A percentile compares a stretch with the other conserved stretches of the same genome.
Conservation (phyloP, 2,797 vertebrate species). For the Linurgus olivaceus region DNA sequence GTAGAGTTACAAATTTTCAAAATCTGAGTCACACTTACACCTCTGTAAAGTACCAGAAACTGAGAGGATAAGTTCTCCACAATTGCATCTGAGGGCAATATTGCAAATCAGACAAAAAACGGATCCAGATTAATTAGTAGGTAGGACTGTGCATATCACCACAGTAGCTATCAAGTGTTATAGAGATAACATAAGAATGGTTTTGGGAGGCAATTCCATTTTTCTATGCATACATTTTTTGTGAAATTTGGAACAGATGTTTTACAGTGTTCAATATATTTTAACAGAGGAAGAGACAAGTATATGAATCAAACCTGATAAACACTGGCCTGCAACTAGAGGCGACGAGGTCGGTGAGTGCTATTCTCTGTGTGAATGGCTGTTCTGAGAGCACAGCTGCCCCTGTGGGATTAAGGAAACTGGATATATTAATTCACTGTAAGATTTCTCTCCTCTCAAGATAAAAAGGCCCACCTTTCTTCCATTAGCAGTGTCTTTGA, state of each 20-base stretch:
- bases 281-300: slow-evolving; percentile 84
- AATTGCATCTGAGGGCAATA: not conserved
- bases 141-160: not conserved
- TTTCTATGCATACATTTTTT: not conserved
- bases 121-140: not conserved
- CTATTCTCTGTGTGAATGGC: not conserved
- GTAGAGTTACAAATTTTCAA: not conserved
- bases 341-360: slow-evolving; percentile 86
- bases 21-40: not conserved
- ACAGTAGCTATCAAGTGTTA: not conserved
- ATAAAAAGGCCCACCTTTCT: not conserved
- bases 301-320: slow-evolving; percentile 89
- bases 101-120: not conserved
- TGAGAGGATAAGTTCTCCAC: not conserved
- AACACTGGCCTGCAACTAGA: slow-evolving; percentile 88
- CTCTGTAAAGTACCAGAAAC: not conserved
- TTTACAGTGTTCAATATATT: slow-evolving; percentile 29
- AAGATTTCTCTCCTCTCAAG: not conserved
- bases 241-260: slow-evolving; percentile 19
- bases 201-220: not conserved
- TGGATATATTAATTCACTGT: not conserved
- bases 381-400: not conserved
- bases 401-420: not conserved
- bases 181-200: not conserved
- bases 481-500: not conserved